Percentiles rank a stretch among this genome's conserved stretches.
Evolutionary conservation across 2,113 vertebrate species (phyloP).

Genomic region (Pelecanus crispus): DNA sequence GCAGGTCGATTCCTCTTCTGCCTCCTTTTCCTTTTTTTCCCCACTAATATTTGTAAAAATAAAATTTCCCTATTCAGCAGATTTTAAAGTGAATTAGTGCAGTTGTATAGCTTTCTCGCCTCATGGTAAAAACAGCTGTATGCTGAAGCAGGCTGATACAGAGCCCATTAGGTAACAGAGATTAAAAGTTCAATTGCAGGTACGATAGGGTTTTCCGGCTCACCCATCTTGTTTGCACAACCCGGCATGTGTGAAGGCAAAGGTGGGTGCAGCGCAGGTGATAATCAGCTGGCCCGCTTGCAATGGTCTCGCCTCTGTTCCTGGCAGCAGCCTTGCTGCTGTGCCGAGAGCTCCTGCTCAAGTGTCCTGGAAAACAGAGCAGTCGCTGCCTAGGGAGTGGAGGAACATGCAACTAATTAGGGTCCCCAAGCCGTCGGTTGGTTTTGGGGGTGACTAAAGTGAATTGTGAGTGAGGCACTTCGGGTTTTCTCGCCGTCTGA

Average conservation of each 20-base stretch:
- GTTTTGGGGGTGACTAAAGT: not conserved
- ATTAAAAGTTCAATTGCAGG: not conserved
- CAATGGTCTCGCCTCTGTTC: not conserved
- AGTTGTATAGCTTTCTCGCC: fast-evolving
- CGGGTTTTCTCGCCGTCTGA: not conserved
- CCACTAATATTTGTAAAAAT: not conserved
- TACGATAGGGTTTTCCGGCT: not conserved
- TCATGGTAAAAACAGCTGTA: fast-evolving
- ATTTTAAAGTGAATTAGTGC: not conserved
- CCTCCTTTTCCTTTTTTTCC: not conserved
- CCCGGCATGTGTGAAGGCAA: not conserved
- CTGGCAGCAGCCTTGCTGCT: not conserved
- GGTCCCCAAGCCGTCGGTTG: not conserved
- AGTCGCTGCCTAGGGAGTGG: not conserved
- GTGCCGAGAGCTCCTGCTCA: not conserved
- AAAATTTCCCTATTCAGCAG: not conserved
- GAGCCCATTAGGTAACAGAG: not conserved
- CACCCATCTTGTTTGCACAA: not conserved
- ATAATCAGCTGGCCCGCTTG: not conserved
- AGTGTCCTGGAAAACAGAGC: not conserved
- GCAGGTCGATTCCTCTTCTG: no score
- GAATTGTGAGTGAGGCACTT: not conserved
- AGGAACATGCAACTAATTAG: not conserved
- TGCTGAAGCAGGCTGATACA: fast-evolving
- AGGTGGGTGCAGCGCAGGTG: not conserved